Conservation (phyloP, 2,888 invertebrate genomes). For the Chironomus riparius region DNA sequence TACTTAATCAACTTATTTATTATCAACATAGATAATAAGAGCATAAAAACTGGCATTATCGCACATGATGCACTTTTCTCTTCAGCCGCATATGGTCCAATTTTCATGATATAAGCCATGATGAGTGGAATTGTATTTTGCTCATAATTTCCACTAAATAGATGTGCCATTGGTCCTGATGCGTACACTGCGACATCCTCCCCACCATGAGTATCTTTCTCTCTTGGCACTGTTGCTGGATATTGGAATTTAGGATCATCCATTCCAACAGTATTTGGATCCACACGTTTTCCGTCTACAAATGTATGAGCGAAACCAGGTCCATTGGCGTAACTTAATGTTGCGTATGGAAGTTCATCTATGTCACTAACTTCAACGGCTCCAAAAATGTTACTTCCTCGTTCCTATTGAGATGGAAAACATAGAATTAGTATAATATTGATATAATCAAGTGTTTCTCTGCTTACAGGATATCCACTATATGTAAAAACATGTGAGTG, state of each 20-base stretch:
- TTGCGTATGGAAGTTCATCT: conserved; percentile 55
- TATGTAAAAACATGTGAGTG: conserved; percentile 70
- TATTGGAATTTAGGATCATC: background rate
- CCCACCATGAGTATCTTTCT: conserved; percentile 3
- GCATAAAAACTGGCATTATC: background rate
- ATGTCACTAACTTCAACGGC: conserved; percentile 45
- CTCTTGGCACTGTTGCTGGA: background rate
- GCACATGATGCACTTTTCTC: conserved; percentile 10
- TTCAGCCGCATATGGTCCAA: conserved; percentile 11
- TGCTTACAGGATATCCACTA: conserved; percentile 55
- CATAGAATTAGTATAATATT: background rate
- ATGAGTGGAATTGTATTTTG: conserved; percentile 71
- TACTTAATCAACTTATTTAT: background rate
- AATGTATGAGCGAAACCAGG: conserved; percentile 47
- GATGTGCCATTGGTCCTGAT: conserved; percentile 66
- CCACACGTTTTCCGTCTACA: conserved; percentile 30
- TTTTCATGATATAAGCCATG: conserved; percentile 46
- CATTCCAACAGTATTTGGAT: background rate
- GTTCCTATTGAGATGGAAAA: conserved; percentile 25
- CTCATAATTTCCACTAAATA: conserved; percentile 71
- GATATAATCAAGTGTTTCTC: background rate
- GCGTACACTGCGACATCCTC: conserved; percentile 47
- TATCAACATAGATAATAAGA: background rate
- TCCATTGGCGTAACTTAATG: conserved; percentile 65
- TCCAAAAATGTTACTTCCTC: conserved; percentile 51